Evolutionary conservation across 2,797 vertebrate genomes (phyloP), one percentile per base, ranked within the genome.

Genomic region (Pterois miles): DNA sequence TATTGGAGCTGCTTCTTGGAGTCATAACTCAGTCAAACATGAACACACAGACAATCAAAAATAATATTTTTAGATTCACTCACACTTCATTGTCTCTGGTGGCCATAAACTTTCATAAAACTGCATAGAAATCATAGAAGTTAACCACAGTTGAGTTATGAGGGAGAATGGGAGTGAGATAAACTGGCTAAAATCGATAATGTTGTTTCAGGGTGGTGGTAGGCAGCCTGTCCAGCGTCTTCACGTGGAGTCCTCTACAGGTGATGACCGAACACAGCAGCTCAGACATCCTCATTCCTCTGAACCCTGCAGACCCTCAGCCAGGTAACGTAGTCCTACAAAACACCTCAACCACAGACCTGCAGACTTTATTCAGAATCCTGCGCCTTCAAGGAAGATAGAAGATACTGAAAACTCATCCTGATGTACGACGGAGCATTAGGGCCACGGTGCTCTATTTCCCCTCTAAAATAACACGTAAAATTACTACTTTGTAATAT

Each of bases 191-290:
- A 46, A 25, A 38, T 20, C 12, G 5, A 11, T 25, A 25, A 31
- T 83, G 11, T 58, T 50, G 34, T 60, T 78, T 16, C 54, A 99
- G 98, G 90, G 72, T 93, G 52, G 90, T 93, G 90, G 95, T 97
- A 8, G 95, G 94, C 43, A 96, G 93, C 72, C 70, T 95, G 54
- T 94, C 96, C 89, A 97, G 91, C 34, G 94, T 96, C 80, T 96
- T 96, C 76, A 94, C 95, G 9, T 99, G 97, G 97, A 96, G 96
- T 75, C 96, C 97, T 1, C 93, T 97, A 57, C 97, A 98, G 88
- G 93, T 95, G 74, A 92, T 97, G 64, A 94, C 95, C 0, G 89
- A 96, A 40, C 94, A 96, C 77, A 90, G 93, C 84, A 94, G 90
- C 85, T 88, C 96, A 0, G 96, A 96, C 43, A 91, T 98, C 89